Conservation (phyloP, 2,888 invertebrate species). For the Venusia cambrica region DNA sequence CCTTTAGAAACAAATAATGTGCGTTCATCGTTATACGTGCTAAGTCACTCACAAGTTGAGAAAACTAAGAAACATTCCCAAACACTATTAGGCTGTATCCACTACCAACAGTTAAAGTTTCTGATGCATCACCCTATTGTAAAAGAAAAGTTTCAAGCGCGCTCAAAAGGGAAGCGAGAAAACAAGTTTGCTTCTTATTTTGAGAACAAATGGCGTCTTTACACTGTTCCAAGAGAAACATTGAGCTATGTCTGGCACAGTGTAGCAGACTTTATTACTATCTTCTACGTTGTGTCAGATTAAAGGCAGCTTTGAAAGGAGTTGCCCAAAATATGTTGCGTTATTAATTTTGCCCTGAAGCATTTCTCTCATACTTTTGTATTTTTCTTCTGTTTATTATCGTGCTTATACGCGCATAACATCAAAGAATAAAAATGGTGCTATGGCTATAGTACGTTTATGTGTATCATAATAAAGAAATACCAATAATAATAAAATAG, state of each 20-base stretch:
- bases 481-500: no score
- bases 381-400: no score
- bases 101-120: slow-evolving; percentile 32
- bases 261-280: slow-evolving; percentile 32
- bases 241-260: slow-evolving; percentile 30
- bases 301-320: slow-evolving; percentile 17
- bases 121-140: slow-evolving; percentile 47
- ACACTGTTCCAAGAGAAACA: slow-evolving; percentile 42
- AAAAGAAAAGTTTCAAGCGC: slow-evolving; percentile 47
- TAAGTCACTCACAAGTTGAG: slow-evolving; percentile 19
- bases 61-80: slow-evolving; percentile 25
- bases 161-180: slow-evolving; percentile 49
- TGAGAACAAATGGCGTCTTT: slow-evolving; percentile 56
- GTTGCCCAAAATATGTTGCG: slow-evolving; percentile 12
- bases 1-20: background rate
- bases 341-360: slow-evolving; percentile 5
- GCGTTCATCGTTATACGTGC: no score
- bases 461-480: no score
- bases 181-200: slow-evolving; percentile 66
- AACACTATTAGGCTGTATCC: slow-evolving; percentile 33
- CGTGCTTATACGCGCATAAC: no score
- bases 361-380: no score
- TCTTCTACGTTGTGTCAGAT: slow-evolving; percentile 20
- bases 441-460: no score
- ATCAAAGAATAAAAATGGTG: no score